These are phyloP conservation scores for Propithecus perrieri DNA, from an alignment of 2,797 vertebrate genomes.

Conservation along the genomic window DNA sequence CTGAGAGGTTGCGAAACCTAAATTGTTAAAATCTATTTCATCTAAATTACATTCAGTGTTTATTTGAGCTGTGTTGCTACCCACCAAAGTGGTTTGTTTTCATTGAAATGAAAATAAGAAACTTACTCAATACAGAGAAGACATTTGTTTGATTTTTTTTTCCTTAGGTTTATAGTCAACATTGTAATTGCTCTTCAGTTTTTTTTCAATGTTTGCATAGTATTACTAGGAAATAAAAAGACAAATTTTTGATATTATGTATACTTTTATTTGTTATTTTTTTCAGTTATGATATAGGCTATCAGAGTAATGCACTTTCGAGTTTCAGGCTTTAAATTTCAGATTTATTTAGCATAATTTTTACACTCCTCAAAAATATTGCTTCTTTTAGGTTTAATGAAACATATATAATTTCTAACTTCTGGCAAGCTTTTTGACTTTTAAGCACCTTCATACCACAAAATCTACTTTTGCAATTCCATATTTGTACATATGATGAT, in stretches of 20 bases:
- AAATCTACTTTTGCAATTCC: neutral
- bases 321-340: neutral
- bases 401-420: neutral
- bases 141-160: conserved; percentile 12
- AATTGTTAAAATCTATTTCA: conserved; percentile 45
- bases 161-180: neutral
- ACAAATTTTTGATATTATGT: neutral
- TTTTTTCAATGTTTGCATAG: neutral
- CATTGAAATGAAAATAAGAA: conserved; percentile 55
- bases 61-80: conserved; percentile 16
- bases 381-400: neutral
- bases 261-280: neutral
- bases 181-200: neutral
- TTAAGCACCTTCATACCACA: neutral
- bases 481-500: neutral
- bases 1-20: neutral
- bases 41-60: conserved; percentile 40
- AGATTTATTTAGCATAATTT: neutral
- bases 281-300: neutral
- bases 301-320: neutral
- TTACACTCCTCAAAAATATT: neutral
- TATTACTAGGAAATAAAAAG: neutral
- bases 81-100: conserved; percentile 42
- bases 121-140: neutral
- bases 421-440: neutral